These are phyloP conservation scores for Sarcophaga bullata DNA, from an alignment of 1,140 invertebrate genomes.

Conservation along the genomic window DNA sequence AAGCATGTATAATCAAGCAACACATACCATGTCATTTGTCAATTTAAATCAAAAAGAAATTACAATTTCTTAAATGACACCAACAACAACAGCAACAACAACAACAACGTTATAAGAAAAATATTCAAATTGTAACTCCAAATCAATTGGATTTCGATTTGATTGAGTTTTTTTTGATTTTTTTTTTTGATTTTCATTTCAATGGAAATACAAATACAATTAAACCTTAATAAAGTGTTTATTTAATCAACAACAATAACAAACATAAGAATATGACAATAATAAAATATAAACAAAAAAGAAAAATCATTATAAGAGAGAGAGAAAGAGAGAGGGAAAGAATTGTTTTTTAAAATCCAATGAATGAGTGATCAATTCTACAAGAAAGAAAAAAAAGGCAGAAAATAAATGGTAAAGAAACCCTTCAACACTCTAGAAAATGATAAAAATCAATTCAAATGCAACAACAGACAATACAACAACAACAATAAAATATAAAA, in stretches of 20 bases:
- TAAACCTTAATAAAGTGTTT: slow-evolving; percentile 34
- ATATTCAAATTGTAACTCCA: no score
- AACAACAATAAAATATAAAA: not conserved
- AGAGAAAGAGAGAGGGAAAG: not conserved
- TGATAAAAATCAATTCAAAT: slow-evolving; percentile 18
- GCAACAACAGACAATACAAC: not conserved
- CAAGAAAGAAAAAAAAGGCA: no score
- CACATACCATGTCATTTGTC: slow-evolving; percentile 38
- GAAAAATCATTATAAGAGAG: not conserved
- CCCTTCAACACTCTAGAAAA: not conserved
- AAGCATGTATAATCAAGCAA: slow-evolving; percentile 1
- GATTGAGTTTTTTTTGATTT: not conserved
- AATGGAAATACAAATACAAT: slow-evolving; percentile 34
- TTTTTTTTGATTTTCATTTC: not conserved
- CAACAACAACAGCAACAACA: slow-evolving; percentile 30
- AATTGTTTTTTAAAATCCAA: not conserved
- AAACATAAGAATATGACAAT: not conserved
- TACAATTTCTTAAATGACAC: slow-evolving; percentile 31
- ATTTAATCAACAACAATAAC: slow-evolving; percentile 33
- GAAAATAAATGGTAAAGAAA: not conserved
- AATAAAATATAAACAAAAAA: not conserved
- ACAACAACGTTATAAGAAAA: no score
- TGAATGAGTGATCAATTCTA: no score
- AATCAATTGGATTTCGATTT: not conserved
- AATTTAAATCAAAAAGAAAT: slow-evolving; percentile 29